Evolutionary conservation across 2,888 invertebrate genomes (phyloP).

Genomic region (Calameuta filiformis): DNA sequence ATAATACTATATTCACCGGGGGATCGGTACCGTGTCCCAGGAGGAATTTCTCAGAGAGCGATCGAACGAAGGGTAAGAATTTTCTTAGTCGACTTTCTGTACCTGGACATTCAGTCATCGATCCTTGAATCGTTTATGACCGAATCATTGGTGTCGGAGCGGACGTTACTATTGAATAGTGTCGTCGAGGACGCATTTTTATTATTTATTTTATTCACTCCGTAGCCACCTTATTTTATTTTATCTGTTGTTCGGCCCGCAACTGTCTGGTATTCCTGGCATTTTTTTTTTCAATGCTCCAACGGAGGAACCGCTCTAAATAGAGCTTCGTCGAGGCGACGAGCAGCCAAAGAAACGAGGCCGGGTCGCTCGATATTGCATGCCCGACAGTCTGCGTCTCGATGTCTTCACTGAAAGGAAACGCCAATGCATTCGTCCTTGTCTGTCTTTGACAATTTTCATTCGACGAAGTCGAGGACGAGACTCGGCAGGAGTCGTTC

Average conservation of each 20-base stretch:
- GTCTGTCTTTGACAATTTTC: neutral
- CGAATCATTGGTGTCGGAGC: neutral
- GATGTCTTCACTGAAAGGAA: neutral
- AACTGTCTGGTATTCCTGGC: conserved; percentile 4
- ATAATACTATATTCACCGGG: neutral
- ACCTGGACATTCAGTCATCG: neutral
- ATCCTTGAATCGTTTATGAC: neutral
- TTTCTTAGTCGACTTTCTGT: neutral
- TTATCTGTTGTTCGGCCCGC: conserved; percentile 4
- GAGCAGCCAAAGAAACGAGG: conserved; percentile 42
- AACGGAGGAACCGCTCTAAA: conserved; percentile 20
- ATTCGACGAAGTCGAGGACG: neutral
- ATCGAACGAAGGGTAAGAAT: neutral
- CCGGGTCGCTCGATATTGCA: conserved; percentile 50
- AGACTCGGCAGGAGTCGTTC: too few relatives aligned
- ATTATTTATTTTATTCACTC: conserved; percentile 1
- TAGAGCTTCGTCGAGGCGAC: conserved; percentile 18
- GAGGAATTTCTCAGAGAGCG: neutral
- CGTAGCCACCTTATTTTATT: conserved; percentile 13
- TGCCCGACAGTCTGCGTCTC: neutral
- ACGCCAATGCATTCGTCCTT: neutral
- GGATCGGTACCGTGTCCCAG: neutral
- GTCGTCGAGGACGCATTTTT: neutral
- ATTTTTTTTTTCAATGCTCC: conserved; percentile 7
- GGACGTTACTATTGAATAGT: neutral